phyloP scores from a whole-genome alignment of 1,140 invertebrate species.

The Eumeta japonica region DNA sequence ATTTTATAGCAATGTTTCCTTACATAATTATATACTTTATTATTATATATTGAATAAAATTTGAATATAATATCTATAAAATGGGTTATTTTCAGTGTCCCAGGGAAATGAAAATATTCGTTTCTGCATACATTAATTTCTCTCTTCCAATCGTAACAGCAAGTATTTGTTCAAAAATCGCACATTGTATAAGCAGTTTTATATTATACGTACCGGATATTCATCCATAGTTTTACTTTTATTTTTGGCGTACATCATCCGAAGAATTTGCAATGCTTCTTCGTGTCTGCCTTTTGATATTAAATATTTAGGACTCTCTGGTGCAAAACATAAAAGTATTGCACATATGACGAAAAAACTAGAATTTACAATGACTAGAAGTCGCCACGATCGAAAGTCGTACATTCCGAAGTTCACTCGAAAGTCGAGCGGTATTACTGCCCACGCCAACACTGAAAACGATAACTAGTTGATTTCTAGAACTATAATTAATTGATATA shows the following conservation, averaged over 20 bases:
- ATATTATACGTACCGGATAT: slow-evolving; percentile 31
- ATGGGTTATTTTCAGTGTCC: too few relatives aligned
- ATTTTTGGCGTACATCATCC: slow-evolving; percentile 63
- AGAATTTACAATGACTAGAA: slow-evolving; percentile 55
- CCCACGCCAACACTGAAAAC: slow-evolving; percentile 63
- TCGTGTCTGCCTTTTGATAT: slow-evolving; percentile 62
- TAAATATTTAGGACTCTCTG: slow-evolving; percentile 78
- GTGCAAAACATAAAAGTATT: slow-evolving; percentile 54
- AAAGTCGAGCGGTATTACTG: slow-evolving; percentile 60
- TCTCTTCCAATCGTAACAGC: too few relatives aligned
- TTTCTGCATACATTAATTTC: too few relatives aligned
- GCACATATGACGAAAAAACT: slow-evolving; percentile 46
- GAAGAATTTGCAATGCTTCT: slow-evolving; percentile 62
- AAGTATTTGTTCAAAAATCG: neutral
- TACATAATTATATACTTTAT: too few relatives aligned
- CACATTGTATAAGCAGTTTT: neutral
- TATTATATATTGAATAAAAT: too few relatives aligned
- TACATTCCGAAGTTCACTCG: slow-evolving; percentile 43
- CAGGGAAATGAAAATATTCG: too few relatives aligned
- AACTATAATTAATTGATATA: too few relatives aligned
- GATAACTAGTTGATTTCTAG: too few relatives aligned
- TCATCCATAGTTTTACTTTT: slow-evolving; percentile 44
- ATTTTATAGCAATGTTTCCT: too few relatives aligned
- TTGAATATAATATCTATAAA: too few relatives aligned
- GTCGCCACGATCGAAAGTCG: slow-evolving; percentile 62